Evolutionary conservation across 2,797 vertebrate species (phyloP).

Genomic region (Chloroceryle amazona): DNA sequence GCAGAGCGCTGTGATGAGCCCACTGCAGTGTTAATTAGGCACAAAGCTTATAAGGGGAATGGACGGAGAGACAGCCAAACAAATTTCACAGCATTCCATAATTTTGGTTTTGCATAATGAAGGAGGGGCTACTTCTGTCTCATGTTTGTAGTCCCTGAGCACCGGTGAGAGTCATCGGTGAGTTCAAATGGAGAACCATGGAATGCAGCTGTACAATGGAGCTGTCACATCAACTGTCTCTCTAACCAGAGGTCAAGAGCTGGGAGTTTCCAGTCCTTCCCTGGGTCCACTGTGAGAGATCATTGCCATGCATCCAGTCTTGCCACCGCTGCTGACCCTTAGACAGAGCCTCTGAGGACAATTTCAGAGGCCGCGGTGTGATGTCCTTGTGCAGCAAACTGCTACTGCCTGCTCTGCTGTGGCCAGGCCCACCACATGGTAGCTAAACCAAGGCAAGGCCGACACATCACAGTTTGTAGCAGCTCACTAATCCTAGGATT

Average conservation of each 20-base stretch:
- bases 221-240: neutral
- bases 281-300: rapidly evolving
- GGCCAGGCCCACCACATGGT: neutral
- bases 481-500: conserved; percentile 33
- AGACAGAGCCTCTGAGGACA: neutral
- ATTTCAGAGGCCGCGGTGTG: rapidly evolving
- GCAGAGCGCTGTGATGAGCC: neutral
- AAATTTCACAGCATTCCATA: neutral
- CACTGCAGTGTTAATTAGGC: neutral
- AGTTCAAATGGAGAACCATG: neutral
- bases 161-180: neutral
- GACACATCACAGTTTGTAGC: neutral
- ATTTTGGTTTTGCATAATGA: neutral
- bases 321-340: neutral
- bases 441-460: neutral
- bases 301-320: rapidly evolving
- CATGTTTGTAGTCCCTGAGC: neutral
- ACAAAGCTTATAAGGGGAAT: neutral
- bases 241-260: neutral
- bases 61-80: neutral
- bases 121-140: neutral
- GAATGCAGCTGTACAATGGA: neutral
- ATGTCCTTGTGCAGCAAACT: neutral
- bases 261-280: neutral
- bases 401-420: neutral